These are phyloP conservation scores for Colletes collaris DNA, from an alignment of 2,888 invertebrate genomes.

Conservation along the genomic window DNA sequence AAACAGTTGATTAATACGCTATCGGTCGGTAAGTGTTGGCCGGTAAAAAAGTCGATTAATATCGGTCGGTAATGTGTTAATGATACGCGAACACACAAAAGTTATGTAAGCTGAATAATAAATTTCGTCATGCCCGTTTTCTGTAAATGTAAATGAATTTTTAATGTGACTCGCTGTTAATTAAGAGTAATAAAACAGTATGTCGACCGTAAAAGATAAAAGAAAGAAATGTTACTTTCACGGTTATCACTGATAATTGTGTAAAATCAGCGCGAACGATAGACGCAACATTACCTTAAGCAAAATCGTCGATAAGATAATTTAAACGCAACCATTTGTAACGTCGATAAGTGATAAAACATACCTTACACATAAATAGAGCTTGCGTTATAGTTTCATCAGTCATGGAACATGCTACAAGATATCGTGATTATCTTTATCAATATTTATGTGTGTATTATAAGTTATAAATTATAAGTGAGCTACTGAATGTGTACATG, in stretches of 20 bases:
- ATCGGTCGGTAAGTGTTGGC: too few relatives aligned
- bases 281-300: constrained; percentile 51
- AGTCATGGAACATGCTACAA: constrained; percentile 79
- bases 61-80: too few relatives aligned
- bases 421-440: constrained; percentile 82
- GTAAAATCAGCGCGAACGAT: constrained; percentile 63
- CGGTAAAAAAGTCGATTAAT: too few relatives aligned
- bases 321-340: constrained; percentile 63
- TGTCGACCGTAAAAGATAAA: constrained; percentile 11
- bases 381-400: constrained; percentile 82
- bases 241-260: constrained; percentile 46
- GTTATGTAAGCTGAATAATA: background rate
- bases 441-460: constrained; percentile 83
- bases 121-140: background rate
- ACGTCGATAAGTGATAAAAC: constrained; percentile 68
- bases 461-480: constrained; percentile 82
- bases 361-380: constrained; percentile 79
- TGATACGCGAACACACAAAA: too few relatives aligned
- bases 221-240: constrained; percentile 38
- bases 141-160: background rate
- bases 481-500: constrained; percentile 83
- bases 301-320: constrained; percentile 59
- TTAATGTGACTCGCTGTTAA: constrained; percentile 2
- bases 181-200: background rate
- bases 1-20: too few relatives aligned